Evolutionary conservation across 2,888 invertebrate species (phyloP), one percentile per base, ranked within the genome.

Genomic region (Lasioglossum calceatum): DNA sequence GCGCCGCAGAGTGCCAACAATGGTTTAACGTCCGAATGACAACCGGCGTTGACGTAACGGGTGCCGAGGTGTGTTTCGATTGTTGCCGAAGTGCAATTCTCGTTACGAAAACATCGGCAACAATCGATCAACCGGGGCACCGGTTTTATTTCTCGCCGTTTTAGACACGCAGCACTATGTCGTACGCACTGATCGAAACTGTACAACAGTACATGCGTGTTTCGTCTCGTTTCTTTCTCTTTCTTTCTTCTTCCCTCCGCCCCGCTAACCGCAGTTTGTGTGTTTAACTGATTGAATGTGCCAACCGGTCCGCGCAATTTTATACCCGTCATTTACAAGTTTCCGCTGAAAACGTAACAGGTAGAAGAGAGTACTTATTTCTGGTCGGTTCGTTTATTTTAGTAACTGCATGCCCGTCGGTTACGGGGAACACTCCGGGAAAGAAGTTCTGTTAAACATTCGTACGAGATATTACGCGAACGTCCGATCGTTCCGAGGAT

Each of bases 41-140:
- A 44, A 79, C 14, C 23, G 64, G 44, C 61, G 77, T 80, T 71
- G 78, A 80, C 86, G 85, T 79, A 85, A 85, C 83, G 1, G 61
- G 76, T 12, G 2, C n/a, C 83, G 71, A 78, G 86, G 86, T 85
- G 86, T 77, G 86, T 85, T 81, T 4, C 86, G 85, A 86, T 81
- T 84, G 84, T 81, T 71, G 71, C 71, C n/a, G 23, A 19, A 32
- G 71, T 32, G 54, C 64, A 76, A 78, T 81, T 86, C 81, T 58
- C 72, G 84, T 86, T 84, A 75, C 74, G 84, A 72, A 84, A 86
- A 80, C 84, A 77, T 42, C 76, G 67, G 39, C 70, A 72, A 85
- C 84, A 61, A 85, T 85, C 79, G 85, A 84, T 77, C 79, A 54
- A 84, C 50, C 58, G 72, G 58, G 67, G 16, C 16, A 16, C 72